Percentiles rank a stretch among this genome's conserved stretches.
These are phyloP conservation scores for Lasioglossum leucozonium DNA, from an alignment of 2,888 invertebrate genomes.

Conservation along the genomic window DNA sequence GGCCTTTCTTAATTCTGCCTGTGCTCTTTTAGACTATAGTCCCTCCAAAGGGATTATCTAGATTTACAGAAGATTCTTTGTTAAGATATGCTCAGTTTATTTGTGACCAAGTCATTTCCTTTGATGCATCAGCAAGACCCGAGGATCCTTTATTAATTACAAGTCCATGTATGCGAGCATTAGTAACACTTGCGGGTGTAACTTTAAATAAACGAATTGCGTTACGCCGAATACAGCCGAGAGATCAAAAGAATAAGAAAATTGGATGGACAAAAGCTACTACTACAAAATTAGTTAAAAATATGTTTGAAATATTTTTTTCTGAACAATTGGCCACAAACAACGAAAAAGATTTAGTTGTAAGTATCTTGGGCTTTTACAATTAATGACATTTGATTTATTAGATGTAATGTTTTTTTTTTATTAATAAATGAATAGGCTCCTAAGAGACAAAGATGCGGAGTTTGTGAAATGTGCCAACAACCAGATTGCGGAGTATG, in stretches of 20 bases:
- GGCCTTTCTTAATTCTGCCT: background rate
- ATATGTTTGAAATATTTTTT: constrained; percentile 93
- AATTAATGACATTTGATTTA: background rate
- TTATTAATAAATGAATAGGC: no score
- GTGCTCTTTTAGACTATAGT: constrained; percentile 84
- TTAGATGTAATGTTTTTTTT: background rate
- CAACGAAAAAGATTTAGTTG: constrained; percentile 85
- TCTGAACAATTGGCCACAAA: constrained; percentile 88
- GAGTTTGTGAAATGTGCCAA: constrained; percentile 92
- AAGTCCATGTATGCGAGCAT: constrained; percentile 90
- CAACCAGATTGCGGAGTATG: constrained; percentile 92
- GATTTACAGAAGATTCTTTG: constrained; percentile 90
- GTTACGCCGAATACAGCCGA: constrained; percentile 86
- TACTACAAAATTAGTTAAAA: constrained; percentile 90
- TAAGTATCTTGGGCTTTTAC: constrained; percentile 19
- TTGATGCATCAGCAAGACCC: constrained; percentile 86
- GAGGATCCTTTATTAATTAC: constrained; percentile 88
- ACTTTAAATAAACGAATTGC: constrained; percentile 87
- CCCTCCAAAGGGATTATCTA: constrained; percentile 85
- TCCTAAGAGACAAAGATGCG: constrained; percentile 89
- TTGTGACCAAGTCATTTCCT: constrained; percentile 90
- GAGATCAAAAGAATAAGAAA: constrained; percentile 85
- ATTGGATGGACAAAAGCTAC: constrained; percentile 90
- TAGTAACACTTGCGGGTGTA: constrained; percentile 91
- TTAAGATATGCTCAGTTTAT: constrained; percentile 93